These are phyloP conservation scores for Salvelinus fontinalis DNA, from an alignment of 2,113 vertebrate genomes.

Conservation along the genomic window DNA sequence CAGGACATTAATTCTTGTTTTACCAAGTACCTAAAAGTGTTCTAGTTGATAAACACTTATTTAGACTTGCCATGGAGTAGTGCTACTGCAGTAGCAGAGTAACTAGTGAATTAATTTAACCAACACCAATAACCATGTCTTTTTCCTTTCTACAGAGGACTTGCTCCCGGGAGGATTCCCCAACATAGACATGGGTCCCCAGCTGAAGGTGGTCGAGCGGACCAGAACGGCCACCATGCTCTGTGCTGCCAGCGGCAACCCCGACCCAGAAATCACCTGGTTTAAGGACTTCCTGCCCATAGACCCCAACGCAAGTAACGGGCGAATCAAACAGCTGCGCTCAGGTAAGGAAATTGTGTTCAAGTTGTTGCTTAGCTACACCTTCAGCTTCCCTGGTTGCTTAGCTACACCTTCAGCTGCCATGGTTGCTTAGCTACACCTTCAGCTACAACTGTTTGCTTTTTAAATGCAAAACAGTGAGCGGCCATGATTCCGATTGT, in stretches of 20 bases:
- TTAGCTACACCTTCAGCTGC: no score
- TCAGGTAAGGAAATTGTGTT: conserved; percentile 79
- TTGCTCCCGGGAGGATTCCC: conserved; percentile 93
- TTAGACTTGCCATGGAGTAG: no score
- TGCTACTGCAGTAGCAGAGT: no score
- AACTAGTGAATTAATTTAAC: background rate
- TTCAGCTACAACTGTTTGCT: background rate
- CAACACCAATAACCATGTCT: background rate
- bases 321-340: conserved; percentile 93
- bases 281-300: conserved; percentile 98
- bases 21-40: no score
- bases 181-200: conserved; percentile 97
- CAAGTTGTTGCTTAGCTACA: background rate
- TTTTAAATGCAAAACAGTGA: background rate
- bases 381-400: background rate
- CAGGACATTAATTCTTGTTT: no score
- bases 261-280: conserved; percentile 98
- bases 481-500: background rate
- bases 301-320: conserved; percentile 89
- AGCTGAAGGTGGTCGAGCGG: conserved; percentile 96
- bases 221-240: conserved; percentile 97
- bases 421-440: no score
- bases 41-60: no score
- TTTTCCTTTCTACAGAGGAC: conserved; percentile 82
- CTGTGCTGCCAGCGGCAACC: conserved; percentile 94